Evolutionary conservation across 2,797 vertebrate species (phyloP), one percentile per base, ranked within the genome.

Genomic region (Phylloscopus collybita): DNA sequence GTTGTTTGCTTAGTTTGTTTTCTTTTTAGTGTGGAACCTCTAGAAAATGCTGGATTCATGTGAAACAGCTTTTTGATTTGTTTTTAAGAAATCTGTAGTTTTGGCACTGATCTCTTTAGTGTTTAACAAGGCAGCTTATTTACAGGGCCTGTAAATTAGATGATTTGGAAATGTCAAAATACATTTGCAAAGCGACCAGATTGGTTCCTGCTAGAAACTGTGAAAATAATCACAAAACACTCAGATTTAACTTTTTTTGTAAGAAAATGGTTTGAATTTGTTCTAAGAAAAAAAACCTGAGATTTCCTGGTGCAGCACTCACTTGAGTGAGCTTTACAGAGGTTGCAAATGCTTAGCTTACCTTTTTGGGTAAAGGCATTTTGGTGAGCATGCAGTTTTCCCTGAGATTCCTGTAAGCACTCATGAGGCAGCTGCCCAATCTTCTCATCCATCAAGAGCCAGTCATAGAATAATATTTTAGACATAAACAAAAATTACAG

Each of bases 401-500:
- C 87, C 83, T 92, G 75, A 96, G 95, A 97, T 95, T 91, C 64
- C 65, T 96, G 38, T 90, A 94, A 88, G 90, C 85, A 45, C 30
- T 95, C 65, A 88, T 93, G 61, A 91, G 74, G 64, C 79, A 93
- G 86, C 88, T 71, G 42, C 32, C 95, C 85, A 94, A 64, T 82
- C 78, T 95, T 32, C 49, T 96, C 90, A 94, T 95, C 94, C 51
- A 92, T 95, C 70, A 91, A 88, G 45, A 83, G 42, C 87, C 21
- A 56, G 73, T 93, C 90, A 73, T 42, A 81, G 71, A 97, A 94
- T 13, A 34, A 81, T 84, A 80, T 86, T 96, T 96, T 86, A 95
- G 82, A 95, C 54, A 92, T 90, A 93, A 98, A 95, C 93, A 96
- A 19, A 64, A 92, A 92, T 94, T 97, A 88, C 57, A 92, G 91